phyloP scores from a whole-genome alignment of 1,140 invertebrate genomes.

The Ectropis grisescens region DNA sequence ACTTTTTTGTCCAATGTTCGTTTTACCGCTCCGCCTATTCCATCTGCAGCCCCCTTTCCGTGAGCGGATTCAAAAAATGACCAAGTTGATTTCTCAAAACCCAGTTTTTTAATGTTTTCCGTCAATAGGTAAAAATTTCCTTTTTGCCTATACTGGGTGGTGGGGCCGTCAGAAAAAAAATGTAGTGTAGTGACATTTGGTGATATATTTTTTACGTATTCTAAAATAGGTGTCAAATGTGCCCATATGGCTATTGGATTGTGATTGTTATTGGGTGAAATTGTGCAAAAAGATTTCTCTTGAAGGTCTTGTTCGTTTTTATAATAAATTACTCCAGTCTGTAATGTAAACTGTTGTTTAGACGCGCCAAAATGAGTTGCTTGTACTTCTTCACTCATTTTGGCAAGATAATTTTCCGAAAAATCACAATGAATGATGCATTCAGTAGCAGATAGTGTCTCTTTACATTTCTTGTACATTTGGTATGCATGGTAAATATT shows the following conservation, averaged over 20 bases:
- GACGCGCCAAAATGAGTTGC: conserved; percentile 5
- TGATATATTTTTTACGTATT: conserved; percentile 5
- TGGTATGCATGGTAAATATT: conserved; percentile 1
- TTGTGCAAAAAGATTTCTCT: conserved; percentile 1
- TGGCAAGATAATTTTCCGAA: conserved; percentile 11
- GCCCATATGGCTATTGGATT: conserved; percentile 12
- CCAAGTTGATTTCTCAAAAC: conserved; percentile 5
- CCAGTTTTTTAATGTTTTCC: neutral
- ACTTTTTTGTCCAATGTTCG: conserved; percentile 7
- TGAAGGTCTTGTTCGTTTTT: conserved; percentile 1
- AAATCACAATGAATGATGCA: conserved; percentile 11
- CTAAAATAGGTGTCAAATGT: conserved; percentile 10
- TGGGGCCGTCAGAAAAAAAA: conserved; percentile 14
- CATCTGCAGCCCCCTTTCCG: conserved; percentile 19
- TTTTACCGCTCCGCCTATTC: conserved; percentile 15
- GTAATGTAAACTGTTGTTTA: conserved; percentile 3
- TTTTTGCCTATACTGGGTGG: conserved; percentile 13
- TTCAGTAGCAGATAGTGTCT: conserved; percentile 2
- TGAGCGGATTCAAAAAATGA: conserved; percentile 15
- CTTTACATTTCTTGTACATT: conserved; percentile 1
- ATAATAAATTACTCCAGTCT: conserved; percentile 3
- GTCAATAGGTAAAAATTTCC: conserved; percentile 15
- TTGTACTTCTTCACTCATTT: conserved; percentile 12
- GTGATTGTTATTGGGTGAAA: conserved; percentile 7
- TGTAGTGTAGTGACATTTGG: conserved; percentile 4